Evolutionary conservation across 2,797 vertebrate genomes (phyloP).

Genomic region (Danio kyathit): DNA sequence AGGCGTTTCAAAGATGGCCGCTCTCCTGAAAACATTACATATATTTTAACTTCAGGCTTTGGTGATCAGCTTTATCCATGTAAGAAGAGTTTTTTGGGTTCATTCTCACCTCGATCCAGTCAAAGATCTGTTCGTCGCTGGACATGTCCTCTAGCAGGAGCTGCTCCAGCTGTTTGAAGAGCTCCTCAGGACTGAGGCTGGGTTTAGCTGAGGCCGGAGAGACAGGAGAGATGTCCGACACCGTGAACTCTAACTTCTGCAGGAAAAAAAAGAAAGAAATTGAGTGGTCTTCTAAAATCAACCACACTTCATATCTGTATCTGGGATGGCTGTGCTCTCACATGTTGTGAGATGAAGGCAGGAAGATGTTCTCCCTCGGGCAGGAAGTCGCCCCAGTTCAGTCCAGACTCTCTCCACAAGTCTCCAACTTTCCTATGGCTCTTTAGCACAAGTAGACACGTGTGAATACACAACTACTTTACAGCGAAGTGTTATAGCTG

Average conservation of each 20-base stretch:
- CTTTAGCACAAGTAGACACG: slow-evolving; percentile 73
- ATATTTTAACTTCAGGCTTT: neutral
- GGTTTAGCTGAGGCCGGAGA: slow-evolving; percentile 62
- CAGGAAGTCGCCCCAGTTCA: slow-evolving; percentile 91
- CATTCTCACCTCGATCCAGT: slow-evolving; percentile 94
- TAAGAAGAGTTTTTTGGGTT: neutral
- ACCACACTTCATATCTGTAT: neutral
- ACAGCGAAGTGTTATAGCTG: neutral
- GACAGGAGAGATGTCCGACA: slow-evolving; percentile 65
- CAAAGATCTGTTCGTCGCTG: slow-evolving; percentile 96
- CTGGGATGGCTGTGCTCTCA: slow-evolving; percentile 63
- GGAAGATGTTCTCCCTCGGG: slow-evolving; percentile 91
- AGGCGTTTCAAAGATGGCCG: too few relatives aligned
- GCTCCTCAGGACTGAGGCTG: slow-evolving; percentile 83
- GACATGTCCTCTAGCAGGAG: slow-evolving; percentile 94
- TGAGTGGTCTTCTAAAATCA: neutral
- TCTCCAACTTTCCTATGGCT: slow-evolving; percentile 97
- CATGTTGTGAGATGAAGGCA: slow-evolving; percentile 91
- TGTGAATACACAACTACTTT: neutral
- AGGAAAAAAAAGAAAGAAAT: slow-evolving; percentile 18
- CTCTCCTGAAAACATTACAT: too few relatives aligned
- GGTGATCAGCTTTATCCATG: too few relatives aligned
- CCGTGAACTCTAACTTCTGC: slow-evolving; percentile 93
- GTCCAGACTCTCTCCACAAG: slow-evolving; percentile 92
- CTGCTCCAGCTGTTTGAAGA: slow-evolving; percentile 88